Evolutionary conservation across 2,888 invertebrate species (phyloP), one percentile per base, ranked within the genome.

Genomic region (Ormyrus nitidulus): DNA sequence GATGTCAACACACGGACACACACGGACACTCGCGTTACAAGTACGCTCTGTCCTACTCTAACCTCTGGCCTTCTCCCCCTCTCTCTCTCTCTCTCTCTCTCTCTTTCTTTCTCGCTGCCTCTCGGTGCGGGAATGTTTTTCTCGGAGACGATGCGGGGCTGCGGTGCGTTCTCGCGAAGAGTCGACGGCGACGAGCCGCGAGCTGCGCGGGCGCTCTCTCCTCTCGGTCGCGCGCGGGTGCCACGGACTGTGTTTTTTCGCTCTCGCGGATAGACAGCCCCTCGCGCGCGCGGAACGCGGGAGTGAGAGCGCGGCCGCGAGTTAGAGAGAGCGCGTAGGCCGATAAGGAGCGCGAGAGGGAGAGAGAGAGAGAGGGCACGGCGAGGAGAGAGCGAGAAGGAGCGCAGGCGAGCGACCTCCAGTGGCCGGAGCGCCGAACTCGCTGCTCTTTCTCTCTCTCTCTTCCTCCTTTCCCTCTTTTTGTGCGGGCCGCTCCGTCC

Each of bases 391-490:
- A 49, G 64, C 48, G 44, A 58, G 58, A 13, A 44, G 11, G 56
- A 48, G 77, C 34, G 70, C 64, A 56, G 77, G 9, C 72, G 65
- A 76, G 78, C 81, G 81, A 81, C 81, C 81, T 81, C 81, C 78
- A n/a, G 75, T 69, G 81, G 81, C 72, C 72, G 68, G 49, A 71
- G 75, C 56, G 51, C 77, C 54, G 53, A 81, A 77, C 77, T 66
- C 66, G 46, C 19, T 10, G 19, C 19, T 73, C 64, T 61, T 62
- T 46, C 69, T 56, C 56, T 44, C 11, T 4, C 49, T 7, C 59
- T 51, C 49, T 68, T n/a, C 10, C 13, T 46, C 9, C 13, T 70
- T 48, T 53, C 64, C 10, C 72, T 62, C 8, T 53, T 13, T 34
- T 58, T 46, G 46, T 64, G 48, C 61, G 34, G 34, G 34, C 34